A percentile compares a stretch with the other conserved stretches of the same genome.
Conservation (phyloP, 2,888 invertebrate genomes). For the Apotomis capreana region DNA sequence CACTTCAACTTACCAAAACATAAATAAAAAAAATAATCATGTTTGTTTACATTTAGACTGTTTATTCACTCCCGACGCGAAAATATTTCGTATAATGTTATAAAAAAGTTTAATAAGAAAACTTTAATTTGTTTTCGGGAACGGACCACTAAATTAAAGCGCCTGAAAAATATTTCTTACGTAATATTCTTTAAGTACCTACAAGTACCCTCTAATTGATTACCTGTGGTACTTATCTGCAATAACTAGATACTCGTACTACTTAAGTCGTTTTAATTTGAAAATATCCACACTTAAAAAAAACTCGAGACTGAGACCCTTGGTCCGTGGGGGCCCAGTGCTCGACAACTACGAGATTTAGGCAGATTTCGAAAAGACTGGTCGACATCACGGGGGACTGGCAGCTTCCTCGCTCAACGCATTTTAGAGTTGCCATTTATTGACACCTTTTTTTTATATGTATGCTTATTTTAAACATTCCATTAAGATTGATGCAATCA, state of each 20-base stretch:
- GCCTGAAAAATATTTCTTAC: not conserved
- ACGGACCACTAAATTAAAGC: conserved; percentile 4
- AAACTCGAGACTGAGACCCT: no score
- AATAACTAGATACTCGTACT: not conserved
- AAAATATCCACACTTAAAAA: no score
- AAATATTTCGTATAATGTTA: not conserved
- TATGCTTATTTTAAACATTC: no score
- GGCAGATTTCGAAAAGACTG: no score
- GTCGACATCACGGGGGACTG: no score
- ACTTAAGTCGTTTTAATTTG: no score
- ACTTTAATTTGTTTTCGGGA: not conserved
- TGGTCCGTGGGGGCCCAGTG: no score
- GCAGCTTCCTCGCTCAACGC: no score
- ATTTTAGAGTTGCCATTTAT: no score
- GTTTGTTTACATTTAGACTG: not conserved
- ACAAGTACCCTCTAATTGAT: not conserved
- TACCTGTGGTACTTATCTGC: not conserved
- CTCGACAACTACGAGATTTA: no score
- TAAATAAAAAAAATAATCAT: not conserved
- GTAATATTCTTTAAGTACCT: not conserved
- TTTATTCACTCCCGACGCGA: not conserved
- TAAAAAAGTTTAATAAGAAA: not conserved
- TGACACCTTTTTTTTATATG: no score
- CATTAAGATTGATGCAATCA: no score
- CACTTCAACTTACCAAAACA: not conserved